Percentiles rank a stretch among this genome's conserved stretches.
These are phyloP conservation scores for Anabas testudineus DNA, from an alignment of 2,797 vertebrate species.

Conservation along the genomic window DNA sequence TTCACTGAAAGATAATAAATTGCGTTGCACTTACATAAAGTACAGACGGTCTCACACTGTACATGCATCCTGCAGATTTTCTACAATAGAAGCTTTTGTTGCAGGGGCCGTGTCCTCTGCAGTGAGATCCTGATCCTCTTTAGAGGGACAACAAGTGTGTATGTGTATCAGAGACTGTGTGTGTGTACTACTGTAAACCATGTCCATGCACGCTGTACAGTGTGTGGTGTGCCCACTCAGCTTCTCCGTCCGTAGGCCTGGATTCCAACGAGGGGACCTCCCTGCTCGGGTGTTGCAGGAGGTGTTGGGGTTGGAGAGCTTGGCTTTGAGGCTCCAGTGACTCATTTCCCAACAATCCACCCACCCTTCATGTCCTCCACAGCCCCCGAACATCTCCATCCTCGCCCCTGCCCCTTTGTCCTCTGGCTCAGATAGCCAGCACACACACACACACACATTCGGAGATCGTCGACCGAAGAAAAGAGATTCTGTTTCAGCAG, in stretches of 20 bases:
- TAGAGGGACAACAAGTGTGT: slow-evolving; percentile 41
- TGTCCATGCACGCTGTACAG: slow-evolving; percentile 39
- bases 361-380: slow-evolving; percentile 61
- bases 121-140: slow-evolving; percentile 58
- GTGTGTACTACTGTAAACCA: slow-evolving; percentile 21
- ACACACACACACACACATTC: slow-evolving; percentile 26
- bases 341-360: slow-evolving; percentile 78
- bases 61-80: slow-evolving; percentile 25
- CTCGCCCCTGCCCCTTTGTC: slow-evolving; percentile 57
- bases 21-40: slow-evolving; percentile 39
- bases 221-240: slow-evolving; percentile 64
- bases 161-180: slow-evolving; percentile 19
- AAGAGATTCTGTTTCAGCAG: slow-evolving; percentile 71
- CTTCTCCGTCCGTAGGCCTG: slow-evolving; percentile 60
- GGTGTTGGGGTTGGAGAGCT: slow-evolving; percentile 51
- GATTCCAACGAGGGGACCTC: slow-evolving; percentile 74
- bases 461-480: slow-evolving; percentile 58
- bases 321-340: slow-evolving; percentile 81
- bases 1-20: slow-evolving; percentile 66
- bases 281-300: slow-evolving; percentile 59
- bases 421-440: slow-evolving; percentile 45
- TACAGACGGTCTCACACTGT: slow-evolving; percentile 47
- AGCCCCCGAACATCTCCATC: slow-evolving; percentile 65
- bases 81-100: slow-evolving; percentile 64
- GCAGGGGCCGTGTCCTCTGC: slow-evolving; percentile 38